Evolutionary conservation across 1,140 invertebrate genomes (phyloP).

Genomic region (Bombus sibiricus): DNA sequence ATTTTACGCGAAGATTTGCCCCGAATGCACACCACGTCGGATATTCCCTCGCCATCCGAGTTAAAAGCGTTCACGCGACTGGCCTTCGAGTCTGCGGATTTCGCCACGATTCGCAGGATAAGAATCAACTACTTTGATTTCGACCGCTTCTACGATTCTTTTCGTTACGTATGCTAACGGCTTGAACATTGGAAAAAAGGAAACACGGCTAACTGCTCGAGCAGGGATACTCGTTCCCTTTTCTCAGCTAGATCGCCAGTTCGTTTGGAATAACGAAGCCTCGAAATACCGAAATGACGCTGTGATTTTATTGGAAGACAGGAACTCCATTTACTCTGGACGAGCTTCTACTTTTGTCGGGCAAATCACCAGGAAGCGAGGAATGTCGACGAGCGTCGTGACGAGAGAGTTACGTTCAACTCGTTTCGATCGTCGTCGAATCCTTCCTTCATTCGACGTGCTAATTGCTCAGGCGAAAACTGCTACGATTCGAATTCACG

Average conservation of each 20-base stretch:
- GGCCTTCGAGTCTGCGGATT: conserved; percentile 19
- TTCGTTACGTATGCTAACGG: neutral
- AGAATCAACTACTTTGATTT: neutral
- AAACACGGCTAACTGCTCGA: neutral
- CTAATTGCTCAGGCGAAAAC: neutral
- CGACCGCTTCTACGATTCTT: neutral
- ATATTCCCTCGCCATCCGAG: conserved; percentile 5
- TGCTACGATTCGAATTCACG: neutral
- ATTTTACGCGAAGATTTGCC: conserved; percentile 33
- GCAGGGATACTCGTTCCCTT: too few species aligned
- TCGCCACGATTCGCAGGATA: neutral
- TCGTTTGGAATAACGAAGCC: neutral
- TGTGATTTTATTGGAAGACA: neutral
- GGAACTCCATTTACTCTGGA: neutral
- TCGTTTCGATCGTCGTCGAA: neutral
- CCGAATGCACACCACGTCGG: conserved; percentile 37
- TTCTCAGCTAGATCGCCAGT: too few species aligned
- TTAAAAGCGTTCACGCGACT: conserved; percentile 41
- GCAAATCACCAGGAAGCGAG: too few species aligned
- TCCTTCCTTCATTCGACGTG: neutral
- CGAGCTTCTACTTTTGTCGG: neutral
- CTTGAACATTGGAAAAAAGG: neutral
- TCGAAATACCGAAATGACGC: neutral
- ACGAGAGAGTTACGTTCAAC: neutral
- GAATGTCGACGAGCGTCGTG: neutral